Evolutionary conservation across 2,888 invertebrate species (phyloP), one percentile per base, ranked within the genome.

Genomic region (Diachrysia chrysitis): DNA sequence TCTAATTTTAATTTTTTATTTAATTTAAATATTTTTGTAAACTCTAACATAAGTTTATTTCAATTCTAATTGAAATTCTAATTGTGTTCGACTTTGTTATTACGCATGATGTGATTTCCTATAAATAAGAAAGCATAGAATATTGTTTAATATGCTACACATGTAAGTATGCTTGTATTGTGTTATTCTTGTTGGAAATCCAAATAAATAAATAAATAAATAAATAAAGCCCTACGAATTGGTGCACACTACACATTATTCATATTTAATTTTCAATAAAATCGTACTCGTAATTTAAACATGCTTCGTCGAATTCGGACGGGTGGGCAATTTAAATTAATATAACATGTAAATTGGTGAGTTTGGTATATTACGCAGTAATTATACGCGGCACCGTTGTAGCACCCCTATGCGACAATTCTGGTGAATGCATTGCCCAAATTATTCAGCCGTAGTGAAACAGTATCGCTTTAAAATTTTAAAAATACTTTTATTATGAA

Each of bases 251-350:
- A 42, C 56, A 62, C 54, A 74, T 66, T 69, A 80, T 75, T 79
- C 63, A 73, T 73, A 71, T 79, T 75, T 61, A 76, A 72, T 76
- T 71, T 76, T 73, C 66, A 73, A 76, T 51, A 51, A 51, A 51
- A 51, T 81, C 63, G 63, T 63, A 63, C 53, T 73, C 73, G 66
- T 83, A 77, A 82, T 79, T 80, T 75, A 80, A 84, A 71, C 77
- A 79, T 73, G 83, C 75, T 81, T 72, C 64, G 68, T 70, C 71
- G 79, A 77, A 75, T 80, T 64, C 63, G 65, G 82, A 80, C 71
- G 75, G 74, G 59, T 66, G 71, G 79, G 73, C 78, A 84, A 89
- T 90, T 87, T 85, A 84, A 89, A 89, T 90, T 86, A 88, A 86
- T 89, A 85, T 83, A 83, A 85, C 79, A 85, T 87, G 87, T 83